Percentiles rank a stretch among this genome's conserved stretches.
Evolutionary conservation across 2,113 vertebrate species (phyloP).

Genomic region (Empidonax alnorum): DNA sequence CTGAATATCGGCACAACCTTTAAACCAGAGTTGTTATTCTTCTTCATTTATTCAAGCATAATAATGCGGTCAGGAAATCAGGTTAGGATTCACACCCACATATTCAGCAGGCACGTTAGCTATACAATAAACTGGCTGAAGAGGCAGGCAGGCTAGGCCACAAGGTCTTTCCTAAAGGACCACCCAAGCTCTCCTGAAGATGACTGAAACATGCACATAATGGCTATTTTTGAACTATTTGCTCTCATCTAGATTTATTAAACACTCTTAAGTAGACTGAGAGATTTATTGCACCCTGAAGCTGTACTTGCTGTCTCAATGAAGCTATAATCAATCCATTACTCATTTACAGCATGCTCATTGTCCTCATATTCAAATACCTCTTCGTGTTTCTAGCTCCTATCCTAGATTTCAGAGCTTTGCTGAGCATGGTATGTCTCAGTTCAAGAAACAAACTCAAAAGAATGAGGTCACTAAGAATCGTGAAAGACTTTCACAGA

Average conservation of each 20-base stretch:
- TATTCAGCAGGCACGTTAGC: conserved; percentile 51
- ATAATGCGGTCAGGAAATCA: conserved; percentile 78
- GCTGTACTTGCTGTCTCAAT: neutral
- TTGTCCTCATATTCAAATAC: neutral
- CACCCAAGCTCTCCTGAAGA: conserved; percentile 45
- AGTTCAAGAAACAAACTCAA: neutral
- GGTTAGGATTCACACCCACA: conserved; percentile 59
- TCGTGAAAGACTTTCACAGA: neutral
- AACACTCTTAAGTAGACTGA: neutral
- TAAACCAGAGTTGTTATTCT: conserved; percentile 55
- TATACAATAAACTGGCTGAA: conserved; percentile 33
- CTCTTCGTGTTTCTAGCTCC: neutral
- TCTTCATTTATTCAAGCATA: conserved; percentile 69
- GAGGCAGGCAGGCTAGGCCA: conserved; percentile 32
- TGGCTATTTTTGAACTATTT: neutral
- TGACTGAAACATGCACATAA: neutral
- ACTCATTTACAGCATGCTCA: neutral
- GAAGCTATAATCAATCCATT: neutral
- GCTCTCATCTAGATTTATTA: neutral
- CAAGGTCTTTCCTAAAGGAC: conserved; percentile 59
- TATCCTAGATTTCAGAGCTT: neutral
- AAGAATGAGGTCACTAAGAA: neutral
- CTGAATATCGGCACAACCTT: neutral
- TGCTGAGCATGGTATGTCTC: neutral
- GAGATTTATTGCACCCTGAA: neutral